Evolutionary conservation across 2,797 vertebrate genomes (phyloP), one percentile per base, ranked within the genome.

Genomic region (Cynodonichthys magdalenae): DNA sequence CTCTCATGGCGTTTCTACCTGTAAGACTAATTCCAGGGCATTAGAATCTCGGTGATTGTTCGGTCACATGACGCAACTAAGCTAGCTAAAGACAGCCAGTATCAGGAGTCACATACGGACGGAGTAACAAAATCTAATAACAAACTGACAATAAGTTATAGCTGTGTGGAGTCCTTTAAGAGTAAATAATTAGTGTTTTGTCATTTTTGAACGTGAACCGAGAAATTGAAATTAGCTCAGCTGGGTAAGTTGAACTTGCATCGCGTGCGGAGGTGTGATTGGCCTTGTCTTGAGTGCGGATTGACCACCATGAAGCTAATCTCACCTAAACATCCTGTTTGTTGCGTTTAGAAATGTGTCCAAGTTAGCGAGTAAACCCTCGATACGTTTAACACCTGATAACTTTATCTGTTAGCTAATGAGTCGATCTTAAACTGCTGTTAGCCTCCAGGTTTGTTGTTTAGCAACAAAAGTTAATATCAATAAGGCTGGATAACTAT

Each of bases 61-160:
- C 14, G 15, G 39, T 89, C 89, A 90, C 85, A 81, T 91, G 89
- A 91, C 11, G 15, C 19, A 68, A 48, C 63, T 49, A 47, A 34
- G 79, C 66, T 72, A 31, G 58, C 58, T 58, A 74, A 14, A 9
- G n/a, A 59, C 47, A 78, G 41, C 68, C 34, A 52, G 62, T 73
- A 76, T 78, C 74, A 82, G 20, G 61, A 70, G 51, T 62, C 56
- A 31, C 48, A 34, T 11, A 50, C 45, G 14, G 48, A 68, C 57
- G 52, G 47, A 57, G 28, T 29, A 63, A 41, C 57, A 5, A 2
- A 6, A 17, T 1, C 5, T 0, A 18, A 39, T 15, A 18, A 39
- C 15, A 15, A 7, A 34, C 17, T 20, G 17, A 46, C 9, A 48
- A 66, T 39, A 11, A 5, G 9, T 6, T 5, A 4, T 9, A 44